These are phyloP conservation scores for Cryptocheilus praepositus DNA, from an alignment of 2,888 invertebrate species.

Conservation along the genomic window DNA sequence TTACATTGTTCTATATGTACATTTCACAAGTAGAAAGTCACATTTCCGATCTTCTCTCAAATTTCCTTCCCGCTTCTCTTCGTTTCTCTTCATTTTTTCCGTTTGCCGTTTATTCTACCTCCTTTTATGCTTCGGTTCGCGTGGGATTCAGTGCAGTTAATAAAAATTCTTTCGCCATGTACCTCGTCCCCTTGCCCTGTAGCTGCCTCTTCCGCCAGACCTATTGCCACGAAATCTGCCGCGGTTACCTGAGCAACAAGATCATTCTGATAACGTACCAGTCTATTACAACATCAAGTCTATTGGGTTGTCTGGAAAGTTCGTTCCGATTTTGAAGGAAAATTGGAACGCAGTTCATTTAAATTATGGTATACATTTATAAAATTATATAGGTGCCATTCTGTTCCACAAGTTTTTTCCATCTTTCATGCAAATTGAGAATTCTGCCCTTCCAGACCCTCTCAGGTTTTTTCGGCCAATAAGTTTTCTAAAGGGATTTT, in stretches of 20 bases:
- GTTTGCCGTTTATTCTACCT: too few relatives aligned
- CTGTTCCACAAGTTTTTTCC: too few relatives aligned
- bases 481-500: too few relatives aligned
- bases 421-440: too few relatives aligned
- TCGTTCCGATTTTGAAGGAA: too few relatives aligned
- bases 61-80: conserved; percentile 28
- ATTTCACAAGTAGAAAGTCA: conserved; percentile 26
- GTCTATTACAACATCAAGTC: not conserved
- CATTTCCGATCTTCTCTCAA: conserved; percentile 28
- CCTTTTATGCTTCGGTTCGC: too few relatives aligned
- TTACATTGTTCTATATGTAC: conserved; percentile 30
- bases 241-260: conserved; percentile 58
- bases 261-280: not conserved
- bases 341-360: too few relatives aligned
- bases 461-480: too few relatives aligned
- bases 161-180: conserved; percentile 71
- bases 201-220: conserved; percentile 67
- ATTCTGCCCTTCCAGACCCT: too few relatives aligned
- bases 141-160: conserved; percentile 40
- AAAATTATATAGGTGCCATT: too few relatives aligned
- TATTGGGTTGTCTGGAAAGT: too few relatives aligned
- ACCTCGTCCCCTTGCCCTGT: conserved; percentile 66
- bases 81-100: conserved; percentile 8
- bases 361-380: too few relatives aligned
- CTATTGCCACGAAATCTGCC: conserved; percentile 69